Base-by-base conservation (phyloP, 1,140 invertebrate genomes). In the Oryctes rhinoceros region DNA sequence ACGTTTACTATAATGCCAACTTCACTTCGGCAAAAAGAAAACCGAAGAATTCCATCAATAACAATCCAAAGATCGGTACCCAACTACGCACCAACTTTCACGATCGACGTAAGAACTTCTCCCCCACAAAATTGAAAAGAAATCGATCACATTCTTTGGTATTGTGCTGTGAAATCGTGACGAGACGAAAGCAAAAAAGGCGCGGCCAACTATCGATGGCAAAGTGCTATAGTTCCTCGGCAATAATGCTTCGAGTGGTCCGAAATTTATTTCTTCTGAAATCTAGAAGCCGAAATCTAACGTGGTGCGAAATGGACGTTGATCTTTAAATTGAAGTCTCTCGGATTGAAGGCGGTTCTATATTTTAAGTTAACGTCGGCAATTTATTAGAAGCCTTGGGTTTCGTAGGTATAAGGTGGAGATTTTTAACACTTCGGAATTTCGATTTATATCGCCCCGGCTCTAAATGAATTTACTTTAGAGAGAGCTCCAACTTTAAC, bases 211-310 rank as follows among this genome's bases (percentile, higher is more conserved):
- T 20, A n/a, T 59, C 53, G 53, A 18, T 7, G 18, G 15, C 53
- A 15, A 59, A 59, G 1, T n/a, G 53, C 53, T 13, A 59, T 59
- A 59, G n/a, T 59, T 59, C 53, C 15, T 59, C 53, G 7, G 53
- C 20, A 59, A 59, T 59, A 59, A 59, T 18, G 53, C 6, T 15
- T 59, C n/a, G 53, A 59, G 53, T 59, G 53, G 18, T 15, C 39
- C 5, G 1, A 18, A 59, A 59, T 59, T 59, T 59, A 59, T 59
- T 59, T 59, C 18, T 18, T 59, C 18, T 18, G 13, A 59, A 59
- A 59, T 59, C 53, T 59, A 59, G n/a, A 59, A 59, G 18, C 53
- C 53, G 53, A 15, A 59, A 59, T 59, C 53, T 30, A n/a, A 59
- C 53, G 15, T 18, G 53, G 53, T 44, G 39, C 39, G 39, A 44